Percentiles rank a stretch among this genome's conserved stretches.
phyloP scores from a whole-genome alignment of 2,113 vertebrate genomes.

The Anarhynchus alexandrinus region DNA sequence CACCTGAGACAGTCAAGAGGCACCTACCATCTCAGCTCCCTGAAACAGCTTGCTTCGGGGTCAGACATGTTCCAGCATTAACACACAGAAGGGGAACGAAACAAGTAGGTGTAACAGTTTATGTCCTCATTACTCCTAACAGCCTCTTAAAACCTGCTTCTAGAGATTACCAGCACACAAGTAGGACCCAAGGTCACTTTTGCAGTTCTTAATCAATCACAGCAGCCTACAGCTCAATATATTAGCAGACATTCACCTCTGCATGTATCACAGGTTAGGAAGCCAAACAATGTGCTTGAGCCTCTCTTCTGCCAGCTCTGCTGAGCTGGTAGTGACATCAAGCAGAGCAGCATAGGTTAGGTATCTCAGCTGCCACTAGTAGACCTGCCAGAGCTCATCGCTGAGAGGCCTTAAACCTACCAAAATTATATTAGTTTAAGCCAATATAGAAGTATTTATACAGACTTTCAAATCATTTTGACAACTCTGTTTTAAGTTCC shows the following conservation, averaged over 20 bases:
- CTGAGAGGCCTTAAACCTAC: neutral
- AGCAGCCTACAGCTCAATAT: neutral
- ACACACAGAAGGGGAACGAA: neutral
- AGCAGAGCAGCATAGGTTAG: neutral
- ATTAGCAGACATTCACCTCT: neutral
- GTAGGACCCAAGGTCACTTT: neutral
- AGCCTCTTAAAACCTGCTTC: neutral
- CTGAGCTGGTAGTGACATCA: neutral
- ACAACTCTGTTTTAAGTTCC: neutral
- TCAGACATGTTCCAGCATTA: neutral
- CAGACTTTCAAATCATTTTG: neutral
- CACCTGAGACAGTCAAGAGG: neutral
- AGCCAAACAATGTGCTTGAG: neutral
- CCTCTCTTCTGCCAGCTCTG: neutral
- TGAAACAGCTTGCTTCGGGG: neutral
- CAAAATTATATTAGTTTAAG: neutral
- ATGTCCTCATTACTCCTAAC: neutral
- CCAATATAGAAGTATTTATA: neutral
- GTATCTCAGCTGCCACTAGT: neutral
- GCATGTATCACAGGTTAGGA: neutral
- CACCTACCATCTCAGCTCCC: neutral
- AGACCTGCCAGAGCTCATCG: neutral
- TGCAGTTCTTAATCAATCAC: neutral
- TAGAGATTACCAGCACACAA: accelerated
- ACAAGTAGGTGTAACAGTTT: neutral